Percentiles rank a stretch among this genome's conserved stretches.
Conservation (phyloP, 2,888 invertebrate species). For the Hartigia nigra region DNA sequence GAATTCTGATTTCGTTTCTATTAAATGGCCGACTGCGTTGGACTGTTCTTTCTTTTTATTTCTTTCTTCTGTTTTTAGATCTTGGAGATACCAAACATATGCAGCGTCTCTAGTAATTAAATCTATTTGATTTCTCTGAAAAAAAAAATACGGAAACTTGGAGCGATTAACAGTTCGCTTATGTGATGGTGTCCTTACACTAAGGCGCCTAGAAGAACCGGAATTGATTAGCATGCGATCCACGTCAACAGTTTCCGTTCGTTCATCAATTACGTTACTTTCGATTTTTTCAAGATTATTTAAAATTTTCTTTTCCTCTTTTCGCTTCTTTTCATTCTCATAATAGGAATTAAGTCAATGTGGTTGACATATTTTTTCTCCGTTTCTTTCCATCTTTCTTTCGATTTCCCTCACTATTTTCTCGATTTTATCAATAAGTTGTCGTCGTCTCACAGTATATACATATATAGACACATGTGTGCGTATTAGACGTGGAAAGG, state of each 20-base stretch:
- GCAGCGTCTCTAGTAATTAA: background rate
- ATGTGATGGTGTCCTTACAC: background rate
- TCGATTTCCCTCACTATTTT: background rate
- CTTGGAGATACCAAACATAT: background rate
- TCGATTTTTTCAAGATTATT: background rate
- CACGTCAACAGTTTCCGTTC: background rate
- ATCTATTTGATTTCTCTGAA: background rate
- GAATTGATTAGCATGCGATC: background rate
- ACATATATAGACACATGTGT: no score
- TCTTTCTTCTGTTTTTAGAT: background rate
- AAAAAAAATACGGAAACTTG: background rate
- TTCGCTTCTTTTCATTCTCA: background rate
- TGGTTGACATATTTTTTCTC: background rate
- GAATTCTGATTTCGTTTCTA: background rate
- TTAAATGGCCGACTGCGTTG: background rate
- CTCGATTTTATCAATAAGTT: background rate
- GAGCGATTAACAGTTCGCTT: background rate
- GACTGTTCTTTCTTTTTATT: background rate
- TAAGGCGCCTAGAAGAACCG: background rate
- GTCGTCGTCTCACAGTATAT: no score
- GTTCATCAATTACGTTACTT: background rate
- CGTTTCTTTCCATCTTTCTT: background rate
- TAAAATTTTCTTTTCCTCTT: background rate
- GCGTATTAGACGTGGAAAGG: no score
- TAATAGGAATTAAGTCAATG: background rate